phyloP scores from a whole-genome alignment of 1,140 invertebrate species.

The Philopotamus ludificatus region DNA sequence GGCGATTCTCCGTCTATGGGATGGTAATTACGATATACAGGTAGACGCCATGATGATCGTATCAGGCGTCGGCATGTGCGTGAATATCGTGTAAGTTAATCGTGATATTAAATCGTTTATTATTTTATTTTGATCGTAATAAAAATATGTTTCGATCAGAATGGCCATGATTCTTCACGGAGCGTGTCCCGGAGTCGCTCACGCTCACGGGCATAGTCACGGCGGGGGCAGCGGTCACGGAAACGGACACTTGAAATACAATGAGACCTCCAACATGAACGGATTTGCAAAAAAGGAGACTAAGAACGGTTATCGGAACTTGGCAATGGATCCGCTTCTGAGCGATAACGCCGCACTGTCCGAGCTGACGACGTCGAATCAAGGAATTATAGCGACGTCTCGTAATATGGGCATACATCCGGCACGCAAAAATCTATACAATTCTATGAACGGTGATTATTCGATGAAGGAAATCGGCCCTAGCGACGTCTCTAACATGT shows the following conservation, averaged over 20 bases:
- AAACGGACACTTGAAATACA: conserved; percentile 21
- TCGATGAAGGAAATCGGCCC: conserved; percentile 20
- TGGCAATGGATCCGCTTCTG: conserved; percentile 33
- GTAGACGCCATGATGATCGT: conserved; percentile 85
- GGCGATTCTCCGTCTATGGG: conserved; percentile 71
- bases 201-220: conserved; percentile 46
- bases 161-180: conserved; percentile 76
- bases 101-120: not conserved
- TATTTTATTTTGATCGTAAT: conserved; percentile 1
- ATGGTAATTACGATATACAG: conserved; percentile 75
- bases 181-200: conserved; percentile 52
- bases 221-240: conserved; percentile 45
- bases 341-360: conserved; percentile 13
- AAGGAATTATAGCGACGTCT: conserved; percentile 14
- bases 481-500: not conserved
- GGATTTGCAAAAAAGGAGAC: conserved; percentile 12
- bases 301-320: conserved; percentile 39
- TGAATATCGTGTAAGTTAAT: conserved; percentile 78
- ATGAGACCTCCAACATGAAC: not conserved
- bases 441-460: conserved; percentile 37
- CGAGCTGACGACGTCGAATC: conserved; percentile 3
- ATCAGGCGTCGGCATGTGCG: conserved; percentile 74
- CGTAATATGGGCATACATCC: conserved; percentile 4
- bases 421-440: conserved; percentile 22
- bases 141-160: conserved; percentile 50